These are phyloP conservation scores for Caenorhabditis sp. DNA, from an alignment of 2,888 invertebrate species.

Conservation along the genomic window DNA sequence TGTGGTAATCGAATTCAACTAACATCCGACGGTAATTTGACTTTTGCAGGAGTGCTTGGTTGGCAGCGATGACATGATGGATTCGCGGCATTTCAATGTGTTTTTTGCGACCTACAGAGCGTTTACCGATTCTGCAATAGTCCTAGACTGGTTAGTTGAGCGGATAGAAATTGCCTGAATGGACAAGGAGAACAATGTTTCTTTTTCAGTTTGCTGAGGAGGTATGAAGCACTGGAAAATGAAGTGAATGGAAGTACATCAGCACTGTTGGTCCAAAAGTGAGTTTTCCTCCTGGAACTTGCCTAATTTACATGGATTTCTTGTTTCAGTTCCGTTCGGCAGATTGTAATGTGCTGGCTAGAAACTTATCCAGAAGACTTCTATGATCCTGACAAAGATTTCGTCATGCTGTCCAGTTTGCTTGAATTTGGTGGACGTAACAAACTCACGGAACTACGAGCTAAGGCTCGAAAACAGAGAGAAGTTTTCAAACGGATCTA, in stretches of 20 bases:
- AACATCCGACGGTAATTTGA: slow-evolving; percentile 12
- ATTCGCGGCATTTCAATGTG: slow-evolving; percentile 97
- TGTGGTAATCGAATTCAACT: slow-evolving; percentile 86
- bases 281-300: slow-evolving; percentile 1
- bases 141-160: slow-evolving; percentile 73
- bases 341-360: slow-evolving; percentile 93
- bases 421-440: slow-evolving; percentile 87
- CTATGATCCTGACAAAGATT: slow-evolving; percentile 87
- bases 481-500: slow-evolving; percentile 78
- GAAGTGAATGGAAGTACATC: slow-evolving; percentile 75
- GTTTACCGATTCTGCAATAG: slow-evolving; percentile 88
- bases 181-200: background rate
- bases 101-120: slow-evolving; percentile 96
- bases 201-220: slow-evolving; percentile 65
- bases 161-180: background rate
- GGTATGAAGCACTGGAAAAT: slow-evolving; percentile 73
- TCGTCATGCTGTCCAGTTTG: slow-evolving; percentile 90
- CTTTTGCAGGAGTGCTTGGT: slow-evolving; percentile 78
- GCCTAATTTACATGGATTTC: background rate
- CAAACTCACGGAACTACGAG: slow-evolving; percentile 71
- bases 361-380: slow-evolving; percentile 98
- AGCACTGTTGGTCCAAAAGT: slow-evolving; percentile 76
- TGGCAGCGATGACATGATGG: slow-evolving; percentile 92
- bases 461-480: slow-evolving; percentile 77
- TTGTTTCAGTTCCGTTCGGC: slow-evolving; percentile 83